Percentiles rank a stretch among this genome's conserved stretches.
Evolutionary conservation across 2,113 vertebrate genomes (phyloP).

Genomic region (Ahaetulla prasina): DNA sequence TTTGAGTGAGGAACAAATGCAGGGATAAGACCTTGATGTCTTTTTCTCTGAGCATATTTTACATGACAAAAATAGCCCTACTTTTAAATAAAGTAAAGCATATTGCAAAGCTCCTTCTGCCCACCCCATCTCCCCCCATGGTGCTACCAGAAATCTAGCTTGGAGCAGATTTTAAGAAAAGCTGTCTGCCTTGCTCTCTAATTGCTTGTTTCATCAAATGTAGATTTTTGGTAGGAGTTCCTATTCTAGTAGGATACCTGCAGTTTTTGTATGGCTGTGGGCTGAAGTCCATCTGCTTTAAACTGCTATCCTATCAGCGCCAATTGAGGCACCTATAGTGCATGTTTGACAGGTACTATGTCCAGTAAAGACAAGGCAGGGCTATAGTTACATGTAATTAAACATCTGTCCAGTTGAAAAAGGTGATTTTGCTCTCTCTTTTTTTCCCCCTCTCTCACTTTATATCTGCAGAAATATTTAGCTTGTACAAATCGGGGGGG

Average conservation of each 20-base stretch:
- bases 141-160: not conserved
- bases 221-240: not conserved
- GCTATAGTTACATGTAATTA: not conserved
- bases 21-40: not conserved
- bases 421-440: not conserved
- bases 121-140: not conserved
- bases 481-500: not conserved
- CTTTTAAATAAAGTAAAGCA: not conserved
- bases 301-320: not conserved
- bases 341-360: not conserved
- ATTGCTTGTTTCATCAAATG: conserved; percentile 18
- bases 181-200: not conserved
- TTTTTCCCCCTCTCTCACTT: not conserved
- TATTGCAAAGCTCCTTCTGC: not conserved
- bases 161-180: conserved; percentile 3
- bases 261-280: not conserved
- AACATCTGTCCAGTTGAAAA: not conserved
- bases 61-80: not conserved
- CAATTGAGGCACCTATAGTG: not conserved
- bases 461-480: not conserved
- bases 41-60: conserved; percentile 12
- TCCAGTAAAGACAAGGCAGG: not conserved
- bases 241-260: not conserved
- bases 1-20: not conserved
- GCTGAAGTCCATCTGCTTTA: not conserved